Evolutionary conservation across 2,113 vertebrate species (phyloP).

Genomic region (Lasiurus borealis): DNA sequence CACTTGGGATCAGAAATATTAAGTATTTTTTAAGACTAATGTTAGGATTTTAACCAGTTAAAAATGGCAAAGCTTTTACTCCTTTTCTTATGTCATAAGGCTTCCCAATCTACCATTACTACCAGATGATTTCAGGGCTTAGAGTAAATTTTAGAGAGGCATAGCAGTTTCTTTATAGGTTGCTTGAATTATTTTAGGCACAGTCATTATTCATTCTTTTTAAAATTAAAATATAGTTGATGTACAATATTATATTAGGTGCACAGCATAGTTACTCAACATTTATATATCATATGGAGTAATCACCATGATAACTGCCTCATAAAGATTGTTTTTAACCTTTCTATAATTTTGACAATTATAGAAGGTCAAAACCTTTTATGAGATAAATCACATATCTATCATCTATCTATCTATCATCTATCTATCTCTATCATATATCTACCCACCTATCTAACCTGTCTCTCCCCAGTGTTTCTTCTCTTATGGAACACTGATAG

Average conservation of each 20-base stretch:
- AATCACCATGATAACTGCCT: not conserved
- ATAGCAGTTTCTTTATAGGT: constrained; percentile 62
- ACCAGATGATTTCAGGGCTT: constrained; percentile 43
- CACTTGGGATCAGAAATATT: constrained; percentile 11
- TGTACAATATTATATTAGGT: not conserved
- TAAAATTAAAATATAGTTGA: not conserved
- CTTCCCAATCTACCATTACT: constrained; percentile 18
- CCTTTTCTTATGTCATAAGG: constrained; percentile 29
- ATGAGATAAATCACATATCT: not conserved
- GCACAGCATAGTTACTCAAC: not conserved
- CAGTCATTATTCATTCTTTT: constrained; percentile 59
- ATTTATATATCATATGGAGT: not conserved
- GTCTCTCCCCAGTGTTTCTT: not conserved
- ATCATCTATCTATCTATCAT: not conserved
- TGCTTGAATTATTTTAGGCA: constrained; percentile 46
- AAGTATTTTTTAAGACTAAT: constrained; percentile 36
- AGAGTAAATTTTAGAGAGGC: constrained; percentile 47
- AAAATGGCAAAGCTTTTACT: constrained; percentile 38
- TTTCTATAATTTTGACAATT: too few species aligned
- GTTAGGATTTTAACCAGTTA: constrained; percentile 49
- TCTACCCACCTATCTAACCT: not conserved
- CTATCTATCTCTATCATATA: not conserved
- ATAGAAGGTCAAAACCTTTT: constrained; percentile 12
- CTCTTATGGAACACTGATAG: not conserved
- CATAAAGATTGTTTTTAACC: constrained; percentile 7